phyloP scores from a whole-genome alignment of 2,888 invertebrate species.

The Nomada lathburiana region DNA sequence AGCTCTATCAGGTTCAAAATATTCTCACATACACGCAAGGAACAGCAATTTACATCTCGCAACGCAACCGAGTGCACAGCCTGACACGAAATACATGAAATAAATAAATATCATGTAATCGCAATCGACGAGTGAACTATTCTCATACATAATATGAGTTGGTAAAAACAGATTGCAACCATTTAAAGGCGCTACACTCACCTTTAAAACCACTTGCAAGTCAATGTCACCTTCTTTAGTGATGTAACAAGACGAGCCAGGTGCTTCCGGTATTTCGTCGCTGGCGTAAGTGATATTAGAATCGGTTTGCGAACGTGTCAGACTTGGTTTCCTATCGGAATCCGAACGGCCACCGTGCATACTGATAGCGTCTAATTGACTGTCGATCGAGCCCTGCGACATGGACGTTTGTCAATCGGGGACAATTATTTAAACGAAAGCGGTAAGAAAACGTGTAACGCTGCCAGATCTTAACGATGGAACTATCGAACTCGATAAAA shows the following conservation, averaged over 20 bases:
- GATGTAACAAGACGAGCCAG: conserved; percentile 95
- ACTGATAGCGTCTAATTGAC: conserved; percentile 91
- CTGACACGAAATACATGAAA: conserved; percentile 83
- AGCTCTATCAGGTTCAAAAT: conserved; percentile 96
- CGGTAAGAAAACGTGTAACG: no score
- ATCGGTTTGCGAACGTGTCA: conserved; percentile 95
- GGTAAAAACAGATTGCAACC: background rate
- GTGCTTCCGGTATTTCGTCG: conserved; percentile 94
- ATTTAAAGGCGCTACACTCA: conserved; percentile 74
- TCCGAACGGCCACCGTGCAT: conserved; percentile 84
- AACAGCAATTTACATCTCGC: conserved; percentile 93
- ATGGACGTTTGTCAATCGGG: conserved; percentile 7
- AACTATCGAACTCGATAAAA: no score
- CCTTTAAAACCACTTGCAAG: conserved; percentile 94
- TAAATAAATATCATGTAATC: conserved; percentile 20
- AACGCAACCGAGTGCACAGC: conserved; percentile 95
- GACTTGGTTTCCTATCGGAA: conserved; percentile 89
- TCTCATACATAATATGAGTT: no score
- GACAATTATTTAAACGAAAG: background rate
- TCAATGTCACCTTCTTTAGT: conserved; percentile 98
- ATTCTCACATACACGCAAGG: conserved; percentile 95
- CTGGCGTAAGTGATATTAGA: conserved; percentile 95
- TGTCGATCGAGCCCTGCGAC: conserved; percentile 92
- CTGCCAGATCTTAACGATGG: no score
- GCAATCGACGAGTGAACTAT: background rate